Evolutionary conservation across 1,140 invertebrate genomes (phyloP), one percentile per base, ranked within the genome.

Genomic region (Sogatella furcifera): DNA sequence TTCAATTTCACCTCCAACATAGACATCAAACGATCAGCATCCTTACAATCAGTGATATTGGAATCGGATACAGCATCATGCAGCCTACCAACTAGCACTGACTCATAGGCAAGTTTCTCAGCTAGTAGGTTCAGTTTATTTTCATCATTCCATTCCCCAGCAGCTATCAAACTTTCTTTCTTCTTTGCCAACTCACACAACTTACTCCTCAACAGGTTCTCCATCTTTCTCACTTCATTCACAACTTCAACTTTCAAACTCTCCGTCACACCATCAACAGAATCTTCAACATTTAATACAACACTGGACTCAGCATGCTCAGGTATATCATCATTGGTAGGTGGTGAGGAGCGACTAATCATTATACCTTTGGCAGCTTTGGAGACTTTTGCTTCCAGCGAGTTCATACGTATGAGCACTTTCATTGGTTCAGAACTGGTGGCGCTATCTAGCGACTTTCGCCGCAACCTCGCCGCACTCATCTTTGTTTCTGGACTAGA

Each of bases 381-480:
- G 21, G 79, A 75, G 17, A 88, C 81, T 77, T 86, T 86, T 21
- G 81, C 81, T 73, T 90, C 88, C 63, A 89, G 70, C 22, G 83
- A 82, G 67, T 81, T 87, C 28, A 89, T 70, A 57, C 86, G 77
- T 64, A 88, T 84, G 46, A 89, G 70, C 62, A 88, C 80, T 72
- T 87, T 88, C 81, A 89, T 84, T 3, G 86, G 84, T 69, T 90
- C 86, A 1, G 83, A 84, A 65, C 81, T 83, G 3, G 83, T 85
- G 2, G 83, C 84, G 66, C 86, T 86, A 65, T 89, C 86, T 38
- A 89, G 73, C 2, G 85, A 87, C 68, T 89, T 88, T 62, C 86
- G 76, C 49, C 87, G 68, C n/a, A 72, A 65, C 49, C 69, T 66
- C 41, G 67, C 64, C 28, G 63, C 61, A 11, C 15, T 49, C 6